Conservation (phyloP, 2,797 vertebrate species). For the Echeneis naucrates region DNA sequence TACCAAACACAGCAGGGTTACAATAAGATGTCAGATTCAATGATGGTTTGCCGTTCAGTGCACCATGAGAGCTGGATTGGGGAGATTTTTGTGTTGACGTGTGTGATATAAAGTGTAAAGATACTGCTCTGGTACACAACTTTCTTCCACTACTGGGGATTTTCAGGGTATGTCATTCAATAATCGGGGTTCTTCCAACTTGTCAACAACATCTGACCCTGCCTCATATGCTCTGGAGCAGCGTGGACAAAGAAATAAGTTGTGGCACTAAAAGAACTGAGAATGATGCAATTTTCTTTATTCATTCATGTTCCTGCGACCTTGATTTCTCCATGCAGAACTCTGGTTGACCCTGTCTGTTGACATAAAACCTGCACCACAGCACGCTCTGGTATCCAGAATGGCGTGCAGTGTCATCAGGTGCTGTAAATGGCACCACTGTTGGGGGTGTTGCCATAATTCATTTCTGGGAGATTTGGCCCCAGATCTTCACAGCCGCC, state of each 20-base stretch:
- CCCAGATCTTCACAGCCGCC: conserved; percentile 51
- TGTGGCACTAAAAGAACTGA: background rate
- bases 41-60: conserved; percentile 24
- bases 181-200: conserved; percentile 12
- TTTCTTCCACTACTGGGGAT: conserved; percentile 2
- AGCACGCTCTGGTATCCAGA: conserved; percentile 37
- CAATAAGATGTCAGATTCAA: conserved; percentile 58
- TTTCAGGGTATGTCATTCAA: conserved; percentile 10
- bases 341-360: conserved; percentile 34
- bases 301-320: conserved; percentile 12
- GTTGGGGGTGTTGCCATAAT: conserved; percentile 56
- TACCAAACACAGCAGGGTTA: conserved; percentile 45
- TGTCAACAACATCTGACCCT: background rate
- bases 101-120: conserved; percentile 8
- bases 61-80: conserved; percentile 2
- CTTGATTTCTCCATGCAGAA: background rate
- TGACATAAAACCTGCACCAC: conserved; percentile 21
- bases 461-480: conserved; percentile 67
- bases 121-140: conserved; percentile 15
- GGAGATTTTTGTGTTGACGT: conserved; percentile 15
- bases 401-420: conserved; percentile 38
- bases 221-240: background rate
- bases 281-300: background rate
- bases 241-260: background rate
- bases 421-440: conserved; percentile 28